These are phyloP conservation scores for Cebus imitator DNA, from an alignment of 2,113 vertebrate genomes.

Conservation along the genomic window DNA sequence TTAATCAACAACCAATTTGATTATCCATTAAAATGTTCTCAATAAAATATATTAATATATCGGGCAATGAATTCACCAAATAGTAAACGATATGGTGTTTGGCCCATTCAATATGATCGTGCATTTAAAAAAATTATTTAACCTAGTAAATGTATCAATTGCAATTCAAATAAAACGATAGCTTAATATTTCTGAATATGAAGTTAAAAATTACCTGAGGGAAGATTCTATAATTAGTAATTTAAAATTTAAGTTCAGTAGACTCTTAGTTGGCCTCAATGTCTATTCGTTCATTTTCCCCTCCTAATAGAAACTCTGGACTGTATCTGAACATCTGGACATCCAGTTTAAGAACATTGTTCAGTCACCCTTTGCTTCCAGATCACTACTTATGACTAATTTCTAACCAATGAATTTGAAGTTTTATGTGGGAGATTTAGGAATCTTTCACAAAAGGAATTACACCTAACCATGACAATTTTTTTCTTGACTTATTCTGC, in stretches of 20 bases:
- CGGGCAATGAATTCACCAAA: not conserved
- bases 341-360: not conserved
- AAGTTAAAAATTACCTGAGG: not conserved
- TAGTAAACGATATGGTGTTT: not conserved
- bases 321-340: not conserved
- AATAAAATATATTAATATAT: not conserved
- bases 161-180: not conserved
- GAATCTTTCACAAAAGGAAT: not conserved
- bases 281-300: not conserved
- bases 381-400: not conserved
- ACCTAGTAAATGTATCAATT: not conserved
- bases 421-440: not conserved
- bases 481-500: not conserved
- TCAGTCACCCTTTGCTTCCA: not conserved
- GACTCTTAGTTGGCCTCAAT: not conserved
- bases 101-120: not conserved
- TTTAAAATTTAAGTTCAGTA: not conserved
- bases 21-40: not conserved
- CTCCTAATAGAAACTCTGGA: not conserved
- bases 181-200: not conserved
- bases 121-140: not conserved
- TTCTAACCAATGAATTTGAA: not conserved
- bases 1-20: not conserved
- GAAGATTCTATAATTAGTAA: not conserved
- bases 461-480: not conserved